Percentiles rank a stretch among this genome's conserved stretches.
Conservation (phyloP, 1,140 invertebrate genomes). For the Cyphomyrmex costatus region DNA sequence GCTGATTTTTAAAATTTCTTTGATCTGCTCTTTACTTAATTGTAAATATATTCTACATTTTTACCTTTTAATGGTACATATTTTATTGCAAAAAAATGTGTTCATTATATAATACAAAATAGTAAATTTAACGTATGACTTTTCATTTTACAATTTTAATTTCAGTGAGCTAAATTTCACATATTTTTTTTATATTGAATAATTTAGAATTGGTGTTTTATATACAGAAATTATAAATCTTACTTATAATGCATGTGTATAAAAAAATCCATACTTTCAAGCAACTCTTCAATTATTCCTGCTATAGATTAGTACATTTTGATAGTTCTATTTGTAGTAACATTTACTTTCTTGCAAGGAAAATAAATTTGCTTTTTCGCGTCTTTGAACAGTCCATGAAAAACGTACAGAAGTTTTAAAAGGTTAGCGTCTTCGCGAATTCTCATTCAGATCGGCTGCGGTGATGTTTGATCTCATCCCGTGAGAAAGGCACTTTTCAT, state of each 20-base stretch:
- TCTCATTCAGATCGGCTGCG: constrained; percentile 40
- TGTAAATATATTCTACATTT: background rate
- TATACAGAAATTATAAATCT: background rate
- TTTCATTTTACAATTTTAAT: background rate
- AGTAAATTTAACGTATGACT: background rate
- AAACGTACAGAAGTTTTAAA: constrained; percentile 5
- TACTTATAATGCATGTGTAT: background rate
- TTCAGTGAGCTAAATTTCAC: background rate
- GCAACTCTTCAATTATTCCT: background rate
- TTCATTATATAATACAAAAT: constrained; percentile 13
- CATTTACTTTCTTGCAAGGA: constrained; percentile 14
- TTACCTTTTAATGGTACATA: background rate
- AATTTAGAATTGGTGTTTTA: background rate
- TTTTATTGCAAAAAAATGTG: background rate
- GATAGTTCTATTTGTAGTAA: constrained; percentile 14
- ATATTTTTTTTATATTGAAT: background rate
- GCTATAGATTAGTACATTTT: background rate
- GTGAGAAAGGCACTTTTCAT: constrained; percentile 36
- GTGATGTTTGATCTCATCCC: constrained; percentile 40
- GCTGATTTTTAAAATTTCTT: background rate
- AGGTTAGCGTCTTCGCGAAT: constrained; percentile 23
- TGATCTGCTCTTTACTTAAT: background rate
- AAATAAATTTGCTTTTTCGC: constrained; percentile 5
- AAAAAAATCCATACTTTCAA: background rate
- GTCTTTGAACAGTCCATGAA: constrained; percentile 3